A percentile compares a stretch with the other conserved stretches of the same genome.
Conservation (phyloP, 2,888 invertebrate genomes). For the Drosophila prolongata region DNA sequence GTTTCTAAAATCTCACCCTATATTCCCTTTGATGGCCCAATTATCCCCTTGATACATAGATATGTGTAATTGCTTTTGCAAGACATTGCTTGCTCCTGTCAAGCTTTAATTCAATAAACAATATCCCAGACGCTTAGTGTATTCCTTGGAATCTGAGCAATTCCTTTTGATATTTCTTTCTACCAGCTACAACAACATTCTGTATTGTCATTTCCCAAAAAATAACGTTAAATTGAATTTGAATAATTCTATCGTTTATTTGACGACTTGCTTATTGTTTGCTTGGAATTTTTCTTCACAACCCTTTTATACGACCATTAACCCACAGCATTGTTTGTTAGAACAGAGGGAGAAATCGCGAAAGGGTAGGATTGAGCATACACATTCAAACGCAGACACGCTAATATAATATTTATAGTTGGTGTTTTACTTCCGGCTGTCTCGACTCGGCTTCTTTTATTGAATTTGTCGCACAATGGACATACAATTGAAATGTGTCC, state of each 20-base stretch:
- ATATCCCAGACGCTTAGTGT: constrained; percentile 21
- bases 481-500: constrained; percentile 59
- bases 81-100: constrained; percentile 2
- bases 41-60: constrained; percentile 12
- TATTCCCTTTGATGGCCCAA: constrained; percentile 22
- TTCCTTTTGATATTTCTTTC: constrained; percentile 24
- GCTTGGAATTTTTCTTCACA: constrained; percentile 36
- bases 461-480: constrained; percentile 54
- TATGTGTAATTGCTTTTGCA: constrained; percentile 7
- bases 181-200: constrained; percentile 2
- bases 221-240: constrained; percentile 50
- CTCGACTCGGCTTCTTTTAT: constrained; percentile 43
- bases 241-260: constrained; percentile 40
- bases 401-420: constrained; percentile 79
- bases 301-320: constrained; percentile 61
- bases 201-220: constrained; percentile 6
- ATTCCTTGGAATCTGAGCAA: constrained; percentile 13
- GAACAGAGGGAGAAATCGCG: constrained; percentile 1
- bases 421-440: constrained; percentile 72
- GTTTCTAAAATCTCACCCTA: constrained; percentile 2
- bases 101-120: constrained; percentile 29
- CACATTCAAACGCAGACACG: constrained; percentile 47
- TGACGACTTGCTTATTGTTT: constrained; percentile 31
- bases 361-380: constrained; percentile 12
- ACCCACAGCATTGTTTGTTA: constrained; percentile 24